These are phyloP conservation scores for Diuraphis noxia DNA, from an alignment of 1,140 invertebrate genomes.

Conservation along the genomic window DNA sequence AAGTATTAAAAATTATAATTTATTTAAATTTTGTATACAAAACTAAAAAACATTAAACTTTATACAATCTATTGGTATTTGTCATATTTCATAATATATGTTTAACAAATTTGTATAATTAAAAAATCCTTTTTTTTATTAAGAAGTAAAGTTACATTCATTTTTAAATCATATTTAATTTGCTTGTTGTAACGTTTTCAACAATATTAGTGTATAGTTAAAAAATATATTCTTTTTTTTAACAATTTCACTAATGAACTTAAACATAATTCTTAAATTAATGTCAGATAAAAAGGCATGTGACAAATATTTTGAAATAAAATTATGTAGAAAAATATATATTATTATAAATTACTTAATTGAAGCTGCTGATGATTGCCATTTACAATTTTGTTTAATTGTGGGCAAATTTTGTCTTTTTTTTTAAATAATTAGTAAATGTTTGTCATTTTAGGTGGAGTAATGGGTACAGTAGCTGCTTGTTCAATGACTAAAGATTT, in stretches of 20 bases:
- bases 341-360: not conserved
- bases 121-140: no score
- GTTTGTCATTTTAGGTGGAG: conserved; percentile 1
- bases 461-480: conserved; percentile 22
- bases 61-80: not conserved
- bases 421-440: not conserved
- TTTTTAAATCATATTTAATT: no score
- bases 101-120: not conserved
- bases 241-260: not conserved
- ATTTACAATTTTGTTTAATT: not conserved
- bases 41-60: not conserved
- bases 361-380: not conserved
- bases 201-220: not conserved
- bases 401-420: not conserved
- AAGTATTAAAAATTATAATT: not conserved
- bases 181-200: no score
- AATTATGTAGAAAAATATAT: not conserved
- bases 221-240: not conserved
- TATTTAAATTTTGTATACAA: not conserved
- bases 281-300: not conserved
- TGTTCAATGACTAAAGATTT: conserved; percentile 5
- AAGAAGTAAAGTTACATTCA: no score
- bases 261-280: not conserved
- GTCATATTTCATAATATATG: not conserved
- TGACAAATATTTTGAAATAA: not conserved